These are phyloP conservation scores for Serranus cabrilla DNA, from an alignment of 2,797 vertebrate species.

Conservation along the genomic window DNA sequence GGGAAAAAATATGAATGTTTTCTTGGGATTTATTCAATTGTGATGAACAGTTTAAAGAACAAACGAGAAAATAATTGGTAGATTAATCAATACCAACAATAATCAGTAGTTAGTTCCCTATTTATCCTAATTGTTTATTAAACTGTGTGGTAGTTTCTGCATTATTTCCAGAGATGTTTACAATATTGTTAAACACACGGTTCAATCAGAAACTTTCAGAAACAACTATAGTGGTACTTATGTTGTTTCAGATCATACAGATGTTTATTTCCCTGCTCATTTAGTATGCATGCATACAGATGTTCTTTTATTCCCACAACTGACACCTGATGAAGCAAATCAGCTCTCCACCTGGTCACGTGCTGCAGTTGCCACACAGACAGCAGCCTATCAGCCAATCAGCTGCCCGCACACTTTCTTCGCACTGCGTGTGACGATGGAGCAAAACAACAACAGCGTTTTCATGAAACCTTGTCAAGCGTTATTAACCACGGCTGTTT, in stretches of 20 bases:
- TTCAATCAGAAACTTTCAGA: background rate
- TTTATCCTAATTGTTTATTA: background rate
- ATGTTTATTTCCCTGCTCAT: background rate
- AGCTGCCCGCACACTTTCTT: slow-evolving; percentile 44
- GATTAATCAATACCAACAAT: background rate
- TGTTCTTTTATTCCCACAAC: slow-evolving; percentile 37
- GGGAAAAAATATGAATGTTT: background rate
- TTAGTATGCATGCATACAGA: slow-evolving; percentile 30
- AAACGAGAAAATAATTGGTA: background rate
- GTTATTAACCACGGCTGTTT: slow-evolving; percentile 29
- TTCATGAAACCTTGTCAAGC: slow-evolving; percentile 54
- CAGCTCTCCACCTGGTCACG: slow-evolving; percentile 53
- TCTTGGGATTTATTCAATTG: background rate
- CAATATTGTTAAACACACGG: background rate
- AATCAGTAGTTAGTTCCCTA: background rate
- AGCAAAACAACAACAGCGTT: slow-evolving; percentile 82
- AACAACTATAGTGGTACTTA: background rate
- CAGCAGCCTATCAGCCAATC: slow-evolving; percentile 71
- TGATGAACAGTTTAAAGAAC: background rate
- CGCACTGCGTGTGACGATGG: slow-evolving; percentile 75
- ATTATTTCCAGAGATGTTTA: background rate
- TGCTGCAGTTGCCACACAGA: slow-evolving; percentile 80
- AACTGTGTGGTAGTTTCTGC: background rate
- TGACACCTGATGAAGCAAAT: slow-evolving; percentile 77
- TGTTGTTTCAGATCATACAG: background rate